Percentiles rank a stretch among this genome's conserved stretches.
phyloP scores from a whole-genome alignment of 2,888 invertebrate genomes.

The Stratiomys singularior region DNA sequence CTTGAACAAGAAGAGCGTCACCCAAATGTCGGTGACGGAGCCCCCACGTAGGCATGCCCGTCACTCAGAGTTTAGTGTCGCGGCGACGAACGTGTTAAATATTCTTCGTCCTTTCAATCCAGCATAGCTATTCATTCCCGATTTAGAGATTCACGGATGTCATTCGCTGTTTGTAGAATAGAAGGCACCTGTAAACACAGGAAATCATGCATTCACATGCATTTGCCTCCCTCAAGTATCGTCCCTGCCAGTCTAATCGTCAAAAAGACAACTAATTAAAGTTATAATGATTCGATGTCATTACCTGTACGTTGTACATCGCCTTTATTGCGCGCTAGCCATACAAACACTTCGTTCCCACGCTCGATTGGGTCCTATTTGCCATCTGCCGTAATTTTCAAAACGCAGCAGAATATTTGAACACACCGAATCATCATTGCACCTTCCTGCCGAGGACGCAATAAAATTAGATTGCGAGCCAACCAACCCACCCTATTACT shows the following conservation, averaged over 20 bases:
- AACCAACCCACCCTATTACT: slow-evolving; percentile 2
- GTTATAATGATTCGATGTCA: slow-evolving; percentile 7
- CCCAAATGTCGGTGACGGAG: no score
- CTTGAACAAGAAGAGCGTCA: no score
- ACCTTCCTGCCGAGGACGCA: slow-evolving; percentile 15
- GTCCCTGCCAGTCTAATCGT: not conserved
- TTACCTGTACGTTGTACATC: slow-evolving; percentile 21
- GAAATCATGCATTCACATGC: not conserved
- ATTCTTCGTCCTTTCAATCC: no score
- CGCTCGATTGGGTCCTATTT: slow-evolving; percentile 45
- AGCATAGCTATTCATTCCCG: no score
- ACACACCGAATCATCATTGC: slow-evolving; percentile 41
- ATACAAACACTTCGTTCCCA: slow-evolving; percentile 50
- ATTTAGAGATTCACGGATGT: no score
- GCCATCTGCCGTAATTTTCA: slow-evolving; percentile 45
- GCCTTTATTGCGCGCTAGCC: not conserved
- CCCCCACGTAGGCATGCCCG: no score
- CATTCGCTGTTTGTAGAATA: no score
- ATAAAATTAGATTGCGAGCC: slow-evolving; percentile 13
- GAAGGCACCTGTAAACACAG: not conserved
- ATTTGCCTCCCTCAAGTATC: not conserved
- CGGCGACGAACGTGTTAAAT: no score
- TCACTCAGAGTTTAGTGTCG: no score
- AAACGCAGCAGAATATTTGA: slow-evolving; percentile 28
- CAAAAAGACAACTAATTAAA: slow-evolving; percentile 15